These are phyloP conservation scores for Fringilla coelebs DNA, from an alignment of 2,797 vertebrate species.

Conservation along the genomic window DNA sequence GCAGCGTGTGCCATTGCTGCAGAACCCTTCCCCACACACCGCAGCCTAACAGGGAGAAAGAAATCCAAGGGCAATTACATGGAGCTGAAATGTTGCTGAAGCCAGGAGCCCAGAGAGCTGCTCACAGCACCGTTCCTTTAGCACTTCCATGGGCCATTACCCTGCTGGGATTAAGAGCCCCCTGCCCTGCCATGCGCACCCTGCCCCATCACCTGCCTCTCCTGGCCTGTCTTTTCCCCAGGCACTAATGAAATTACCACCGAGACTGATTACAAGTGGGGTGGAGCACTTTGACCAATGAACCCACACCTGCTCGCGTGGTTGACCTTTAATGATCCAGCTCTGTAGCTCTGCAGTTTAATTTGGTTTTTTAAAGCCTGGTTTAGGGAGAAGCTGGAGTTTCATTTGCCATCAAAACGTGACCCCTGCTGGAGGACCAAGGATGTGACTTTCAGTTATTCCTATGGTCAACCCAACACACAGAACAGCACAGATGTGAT, in stretches of 20 bases:
- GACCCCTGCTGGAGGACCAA: conserved; percentile 41
- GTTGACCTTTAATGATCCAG: conserved; percentile 44
- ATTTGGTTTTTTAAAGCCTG: background rate
- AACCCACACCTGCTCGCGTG: conserved; percentile 19
- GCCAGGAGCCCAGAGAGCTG: background rate
- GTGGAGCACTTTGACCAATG: conserved; percentile 39
- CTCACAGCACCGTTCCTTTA: background rate
- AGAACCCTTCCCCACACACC: background rate
- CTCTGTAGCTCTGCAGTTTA: background rate
- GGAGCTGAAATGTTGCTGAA: background rate
- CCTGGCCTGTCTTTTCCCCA: conserved; percentile 2
- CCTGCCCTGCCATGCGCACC: background rate
- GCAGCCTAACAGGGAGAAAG: background rate
- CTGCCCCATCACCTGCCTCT: background rate
- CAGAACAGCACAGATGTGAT: background rate
- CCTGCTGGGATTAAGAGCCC: background rate
- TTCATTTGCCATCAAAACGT: conserved; percentile 28
- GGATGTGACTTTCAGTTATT: background rate
- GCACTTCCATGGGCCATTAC: conserved; percentile 55
- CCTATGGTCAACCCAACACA: rapidly evolving
- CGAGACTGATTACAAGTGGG: conserved; percentile 19
- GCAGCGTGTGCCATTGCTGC: background rate
- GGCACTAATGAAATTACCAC: conserved; percentile 51
- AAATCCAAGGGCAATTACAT: background rate
- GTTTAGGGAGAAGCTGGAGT: background rate